Evolutionary conservation across 2,797 vertebrate genomes (phyloP), one percentile per base, ranked within the genome.

Genomic region (Mastacembelus armatus): DNA sequence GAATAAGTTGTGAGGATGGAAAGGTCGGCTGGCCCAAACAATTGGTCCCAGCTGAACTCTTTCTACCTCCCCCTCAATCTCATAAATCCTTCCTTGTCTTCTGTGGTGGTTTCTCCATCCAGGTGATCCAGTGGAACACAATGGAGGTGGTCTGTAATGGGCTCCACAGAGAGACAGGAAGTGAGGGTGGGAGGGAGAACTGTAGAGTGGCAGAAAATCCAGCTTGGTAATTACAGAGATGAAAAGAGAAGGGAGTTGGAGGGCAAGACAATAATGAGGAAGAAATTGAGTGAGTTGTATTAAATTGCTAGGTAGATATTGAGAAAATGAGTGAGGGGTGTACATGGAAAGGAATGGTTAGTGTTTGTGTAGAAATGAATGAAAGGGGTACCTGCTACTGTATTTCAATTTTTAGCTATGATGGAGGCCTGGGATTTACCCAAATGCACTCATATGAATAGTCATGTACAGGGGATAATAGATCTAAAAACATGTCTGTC

Each of bases 81-180:
- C 43, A 38, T 51, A 26, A 2, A 15, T 61, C 32, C 29, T 33
- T 61, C 14, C 8, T 22, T 59, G 30, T 47, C 57, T 67, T 18
- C 38, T 40, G 7, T 40, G 38, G 38, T 52, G 57, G 72, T 58
- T 44, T 72, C 63, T 75, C 52, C 49, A 32, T 72, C 42, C 50
- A 77, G 71, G 70, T 88, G 69, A 71, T 51, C 43, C 56, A 57
- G 60, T 71, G 44, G 39, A 77, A 71, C 55, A 83, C 77, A 82
- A 63, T 78, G 65, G 66, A 65, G 19, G 40, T 68, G 60, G 55
- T 77, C 52, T 73, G 11, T 75, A 77, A 84, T 77, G 58, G 66
- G 69, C 66, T 83, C 39, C 3, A 55, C 47, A 66, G 54, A 83
- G 39, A 54, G 59, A 71, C 71, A 27, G 63, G 54, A 78, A 67